A percentile compares a stretch with the other conserved stretches of the same genome.
phyloP scores from a whole-genome alignment of 2,113 vertebrate genomes.

The Alethe diademata region DNA sequence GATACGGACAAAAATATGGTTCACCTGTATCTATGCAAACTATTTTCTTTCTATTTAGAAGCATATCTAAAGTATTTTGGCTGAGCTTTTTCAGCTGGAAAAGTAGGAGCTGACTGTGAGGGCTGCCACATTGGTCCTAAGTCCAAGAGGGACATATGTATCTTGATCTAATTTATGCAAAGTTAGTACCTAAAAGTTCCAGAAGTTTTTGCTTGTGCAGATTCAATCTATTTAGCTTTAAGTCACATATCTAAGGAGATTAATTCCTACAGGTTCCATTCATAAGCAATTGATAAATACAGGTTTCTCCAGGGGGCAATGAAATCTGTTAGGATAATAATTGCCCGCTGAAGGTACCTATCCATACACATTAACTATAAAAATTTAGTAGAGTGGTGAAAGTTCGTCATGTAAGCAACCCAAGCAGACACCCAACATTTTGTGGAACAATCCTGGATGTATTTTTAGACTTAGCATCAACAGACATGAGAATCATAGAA shows the following conservation, averaged over 20 bases:
- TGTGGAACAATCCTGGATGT: background rate
- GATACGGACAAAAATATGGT: background rate
- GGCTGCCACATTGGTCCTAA: background rate
- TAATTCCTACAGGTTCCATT: background rate
- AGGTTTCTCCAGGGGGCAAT: background rate
- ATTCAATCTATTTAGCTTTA: background rate
- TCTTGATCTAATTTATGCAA: background rate
- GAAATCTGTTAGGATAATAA: background rate
- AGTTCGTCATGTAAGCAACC: background rate
- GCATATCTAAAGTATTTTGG: background rate
- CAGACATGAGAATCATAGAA: background rate
- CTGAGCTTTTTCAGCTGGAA: background rate
- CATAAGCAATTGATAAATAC: background rate
- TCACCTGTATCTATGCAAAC: background rate
- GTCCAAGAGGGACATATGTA: background rate
- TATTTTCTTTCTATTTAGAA: background rate
- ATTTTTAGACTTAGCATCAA: background rate
- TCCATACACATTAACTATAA: background rate
- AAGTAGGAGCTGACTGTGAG: background rate
- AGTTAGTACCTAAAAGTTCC: background rate
- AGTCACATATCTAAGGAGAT: background rate
- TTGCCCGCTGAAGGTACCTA: background rate
- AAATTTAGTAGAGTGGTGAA: background rate
- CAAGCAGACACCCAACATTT: background rate
- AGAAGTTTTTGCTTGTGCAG: background rate